Percentiles rank a stretch among this genome's conserved stretches.
These are phyloP conservation scores for Cyclophora punctaria DNA, from an alignment of 2,888 invertebrate species.

Conservation along the genomic window DNA sequence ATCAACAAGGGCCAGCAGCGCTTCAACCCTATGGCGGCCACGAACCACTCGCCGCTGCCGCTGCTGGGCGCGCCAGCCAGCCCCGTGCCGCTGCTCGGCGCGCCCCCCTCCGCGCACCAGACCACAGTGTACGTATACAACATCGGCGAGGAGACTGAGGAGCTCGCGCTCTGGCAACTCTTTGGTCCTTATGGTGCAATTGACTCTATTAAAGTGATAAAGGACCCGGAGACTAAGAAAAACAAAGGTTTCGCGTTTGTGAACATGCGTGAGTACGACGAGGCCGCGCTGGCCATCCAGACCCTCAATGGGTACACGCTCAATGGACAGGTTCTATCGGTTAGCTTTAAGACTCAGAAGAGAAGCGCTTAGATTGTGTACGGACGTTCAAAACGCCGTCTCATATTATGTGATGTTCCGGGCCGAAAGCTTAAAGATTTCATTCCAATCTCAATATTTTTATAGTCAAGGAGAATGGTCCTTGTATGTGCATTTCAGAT, in stretches of 20 bases:
- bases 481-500: slow-evolving; percentile 73
- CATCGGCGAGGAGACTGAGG: slow-evolving; percentile 70
- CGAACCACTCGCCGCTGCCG: slow-evolving; percentile 61
- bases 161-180: slow-evolving; percentile 70
- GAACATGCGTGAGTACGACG: slow-evolving; percentile 73
- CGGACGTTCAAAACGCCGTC: slow-evolving; percentile 61
- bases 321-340: slow-evolving; percentile 73
- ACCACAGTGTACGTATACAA: slow-evolving; percentile 74
- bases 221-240: slow-evolving; percentile 73
- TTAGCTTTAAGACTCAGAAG: slow-evolving; percentile 76
- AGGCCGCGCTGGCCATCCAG: slow-evolving; percentile 72
- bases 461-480: slow-evolving; percentile 70
- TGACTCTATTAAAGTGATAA: slow-evolving; percentile 72
- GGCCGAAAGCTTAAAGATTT: slow-evolving; percentile 68
- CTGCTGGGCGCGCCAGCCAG: slow-evolving; percentile 63
- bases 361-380: slow-evolving; percentile 60
- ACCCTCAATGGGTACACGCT: slow-evolving; percentile 72
- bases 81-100: slow-evolving; percentile 58
- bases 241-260: slow-evolving; percentile 73
- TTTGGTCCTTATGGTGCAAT: slow-evolving; percentile 72
- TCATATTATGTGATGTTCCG: slow-evolving; percentile 53
- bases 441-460: slow-evolving; percentile 76
- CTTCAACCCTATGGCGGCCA: slow-evolving; percentile 68
- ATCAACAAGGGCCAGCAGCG: slow-evolving; percentile 71
- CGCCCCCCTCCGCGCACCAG: slow-evolving; percentile 57